These are phyloP conservation scores for Drosophila nannoptera DNA, from an alignment of 1,140 invertebrate species.

Conservation along the genomic window DNA sequence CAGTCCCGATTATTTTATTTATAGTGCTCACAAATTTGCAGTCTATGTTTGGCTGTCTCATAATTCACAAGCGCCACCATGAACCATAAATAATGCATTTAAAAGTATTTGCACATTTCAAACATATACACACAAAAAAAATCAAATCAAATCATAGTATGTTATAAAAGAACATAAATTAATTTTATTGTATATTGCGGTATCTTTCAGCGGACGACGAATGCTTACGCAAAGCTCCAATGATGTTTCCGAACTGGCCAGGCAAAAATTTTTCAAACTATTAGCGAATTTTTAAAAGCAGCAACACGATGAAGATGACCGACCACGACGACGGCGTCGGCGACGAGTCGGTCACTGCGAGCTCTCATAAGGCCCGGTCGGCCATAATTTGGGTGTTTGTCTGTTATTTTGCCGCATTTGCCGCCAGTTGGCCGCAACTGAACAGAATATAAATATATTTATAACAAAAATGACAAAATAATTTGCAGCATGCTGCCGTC, in stretches of 20 bases:
- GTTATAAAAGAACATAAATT: slow-evolving; percentile 21
- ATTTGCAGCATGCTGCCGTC: slow-evolving; percentile 46
- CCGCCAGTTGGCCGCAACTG: slow-evolving; percentile 29
- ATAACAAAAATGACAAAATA: slow-evolving; percentile 59
- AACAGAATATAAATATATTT: slow-evolving; percentile 5
- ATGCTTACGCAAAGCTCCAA: slow-evolving; percentile 74
- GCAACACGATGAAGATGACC: slow-evolving; percentile 24
- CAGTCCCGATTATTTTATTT: slow-evolving; percentile 78
- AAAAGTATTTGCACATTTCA: slow-evolving; percentile 40
- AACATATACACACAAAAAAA: slow-evolving; percentile 21
- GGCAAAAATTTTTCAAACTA: slow-evolving; percentile 70
- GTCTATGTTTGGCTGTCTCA: slow-evolving; percentile 58
- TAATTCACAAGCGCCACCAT: slow-evolving; percentile 48
- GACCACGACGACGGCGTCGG: slow-evolving; percentile 11
- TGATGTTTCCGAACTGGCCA: slow-evolving; percentile 75
- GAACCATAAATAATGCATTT: slow-evolving; percentile 42
- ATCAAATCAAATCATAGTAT: slow-evolving; percentile 8
- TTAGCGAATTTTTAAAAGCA: slow-evolving; percentile 71
- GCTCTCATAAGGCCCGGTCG: slow-evolving; percentile 21
- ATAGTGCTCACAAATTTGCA: slow-evolving; percentile 71
- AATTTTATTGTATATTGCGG: slow-evolving; percentile 18
- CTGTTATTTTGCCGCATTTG: slow-evolving; percentile 53
- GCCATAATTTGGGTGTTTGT: slow-evolving; percentile 54
- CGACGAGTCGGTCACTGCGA: slow-evolving; percentile 18
- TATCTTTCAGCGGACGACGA: slow-evolving; percentile 22